phyloP scores from a whole-genome alignment of 2,113 vertebrate species.

The Atlantisia rogersi region DNA sequence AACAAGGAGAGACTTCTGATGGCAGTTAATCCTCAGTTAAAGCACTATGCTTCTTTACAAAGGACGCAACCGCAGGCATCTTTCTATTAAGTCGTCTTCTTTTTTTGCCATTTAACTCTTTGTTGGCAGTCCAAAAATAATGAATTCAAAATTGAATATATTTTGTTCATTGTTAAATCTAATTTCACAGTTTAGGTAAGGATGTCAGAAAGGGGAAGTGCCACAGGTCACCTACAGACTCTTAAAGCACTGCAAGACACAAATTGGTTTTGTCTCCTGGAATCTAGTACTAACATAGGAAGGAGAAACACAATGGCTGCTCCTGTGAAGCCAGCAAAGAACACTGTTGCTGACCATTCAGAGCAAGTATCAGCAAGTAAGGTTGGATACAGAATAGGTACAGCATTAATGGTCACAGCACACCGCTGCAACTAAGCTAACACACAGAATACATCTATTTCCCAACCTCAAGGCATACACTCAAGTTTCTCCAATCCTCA shows the following conservation, averaged over 20 bases:
- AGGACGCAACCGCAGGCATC: background rate
- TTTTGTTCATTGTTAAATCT: background rate
- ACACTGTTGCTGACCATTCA: background rate
- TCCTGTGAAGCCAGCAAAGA: background rate
- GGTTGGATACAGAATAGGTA: background rate
- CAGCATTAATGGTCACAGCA: background rate
- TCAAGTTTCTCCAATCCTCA: background rate
- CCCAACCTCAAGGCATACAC: rapidly evolving
- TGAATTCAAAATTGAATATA: rapidly evolving
- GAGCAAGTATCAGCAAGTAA: background rate
- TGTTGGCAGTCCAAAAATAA: background rate
- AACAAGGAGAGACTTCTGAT: background rate
- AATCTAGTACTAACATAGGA: rapidly evolving
- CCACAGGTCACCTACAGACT: background rate
- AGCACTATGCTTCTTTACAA: background rate
- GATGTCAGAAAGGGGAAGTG: background rate
- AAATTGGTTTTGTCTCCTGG: background rate
- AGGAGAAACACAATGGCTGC: background rate
- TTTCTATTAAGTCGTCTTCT: background rate
- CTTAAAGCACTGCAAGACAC: background rate
- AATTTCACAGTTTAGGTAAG: background rate
- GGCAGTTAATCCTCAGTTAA: background rate
- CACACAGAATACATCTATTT: background rate
- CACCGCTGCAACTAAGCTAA: background rate
- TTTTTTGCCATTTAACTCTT: background rate